phyloP scores from a whole-genome alignment of 2,113 vertebrate genomes.

The Menura novaehollandiae region DNA sequence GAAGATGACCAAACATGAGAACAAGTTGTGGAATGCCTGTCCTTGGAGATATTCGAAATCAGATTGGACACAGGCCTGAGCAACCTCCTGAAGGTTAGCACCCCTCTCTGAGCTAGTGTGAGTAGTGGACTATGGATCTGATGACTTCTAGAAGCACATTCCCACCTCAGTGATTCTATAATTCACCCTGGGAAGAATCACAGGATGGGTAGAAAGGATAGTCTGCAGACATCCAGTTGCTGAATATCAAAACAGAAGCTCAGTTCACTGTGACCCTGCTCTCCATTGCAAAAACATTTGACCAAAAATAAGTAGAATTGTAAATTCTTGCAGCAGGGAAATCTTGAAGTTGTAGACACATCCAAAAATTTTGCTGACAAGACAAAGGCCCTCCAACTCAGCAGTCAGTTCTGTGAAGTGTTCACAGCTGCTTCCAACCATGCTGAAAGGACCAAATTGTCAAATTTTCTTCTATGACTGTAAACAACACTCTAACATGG shows the following conservation, averaged over 20 bases:
- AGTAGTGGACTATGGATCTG: neutral
- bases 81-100: neutral
- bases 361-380: slow-evolving; percentile 11
- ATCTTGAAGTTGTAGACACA: neutral
- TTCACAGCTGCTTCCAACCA: slow-evolving; percentile 41
- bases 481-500: neutral
- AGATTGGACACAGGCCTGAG: neutral
- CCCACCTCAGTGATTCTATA: neutral
- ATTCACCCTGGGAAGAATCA: neutral
- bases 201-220: neutral
- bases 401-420: slow-evolving; percentile 15
- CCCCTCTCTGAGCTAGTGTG: fast-evolving
- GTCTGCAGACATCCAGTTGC: neutral
- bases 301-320: neutral
- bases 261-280: neutral
- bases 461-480: neutral
- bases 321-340: neutral
- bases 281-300: neutral
- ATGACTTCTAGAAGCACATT: neutral
- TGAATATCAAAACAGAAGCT: neutral
- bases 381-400: neutral
- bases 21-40: neutral
- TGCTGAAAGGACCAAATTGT: slow-evolving; percentile 17
- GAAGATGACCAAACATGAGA: neutral
- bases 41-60: neutral